phyloP scores from a whole-genome alignment of 1,140 invertebrate genomes.

The Zaprionus nigranus region DNA sequence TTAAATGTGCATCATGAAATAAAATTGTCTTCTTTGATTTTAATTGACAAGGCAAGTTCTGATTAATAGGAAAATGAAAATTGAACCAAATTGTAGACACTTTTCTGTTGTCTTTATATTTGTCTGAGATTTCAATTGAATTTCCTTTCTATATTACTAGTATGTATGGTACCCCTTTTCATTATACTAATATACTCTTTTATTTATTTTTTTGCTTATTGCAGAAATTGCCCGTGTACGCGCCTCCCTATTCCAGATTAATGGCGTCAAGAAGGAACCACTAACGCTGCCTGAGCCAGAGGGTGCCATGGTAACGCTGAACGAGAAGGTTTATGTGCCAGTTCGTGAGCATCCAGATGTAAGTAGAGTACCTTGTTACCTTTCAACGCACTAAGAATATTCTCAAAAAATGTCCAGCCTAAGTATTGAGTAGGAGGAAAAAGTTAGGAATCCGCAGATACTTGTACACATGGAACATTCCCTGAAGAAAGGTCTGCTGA shows the following conservation, averaged over 20 bases:
- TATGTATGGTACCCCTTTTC: background rate
- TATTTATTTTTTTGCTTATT: conserved; percentile 86
- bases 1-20: too few relatives aligned
- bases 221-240: conserved; percentile 99
- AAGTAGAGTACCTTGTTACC: conserved; percentile 86
- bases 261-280: conserved; percentile 97
- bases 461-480: too few relatives aligned
- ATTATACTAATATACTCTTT: conserved; percentile 44
- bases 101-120: too few relatives aligned
- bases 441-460: too few relatives aligned
- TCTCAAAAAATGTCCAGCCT: too few relatives aligned
- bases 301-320: conserved; percentile 95
- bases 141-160: conserved; percentile 4
- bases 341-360: conserved; percentile 99
- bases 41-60: too few relatives aligned
- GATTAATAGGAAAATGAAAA: too few relatives aligned
- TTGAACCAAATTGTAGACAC: too few relatives aligned
- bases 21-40: too few relatives aligned
- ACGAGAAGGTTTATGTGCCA: conserved; percentile 99
- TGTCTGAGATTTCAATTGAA: background rate
- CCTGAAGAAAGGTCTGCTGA: too few relatives aligned
- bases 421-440: background rate
- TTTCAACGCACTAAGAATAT: too few relatives aligned
- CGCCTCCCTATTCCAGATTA: conserved; percentile 98
- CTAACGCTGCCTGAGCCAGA: conserved; percentile 96